Percentiles rank a stretch among this genome's conserved stretches.
Conservation (phyloP, 2,797 vertebrate species). For the Protonibea diacanthus region DNA sequence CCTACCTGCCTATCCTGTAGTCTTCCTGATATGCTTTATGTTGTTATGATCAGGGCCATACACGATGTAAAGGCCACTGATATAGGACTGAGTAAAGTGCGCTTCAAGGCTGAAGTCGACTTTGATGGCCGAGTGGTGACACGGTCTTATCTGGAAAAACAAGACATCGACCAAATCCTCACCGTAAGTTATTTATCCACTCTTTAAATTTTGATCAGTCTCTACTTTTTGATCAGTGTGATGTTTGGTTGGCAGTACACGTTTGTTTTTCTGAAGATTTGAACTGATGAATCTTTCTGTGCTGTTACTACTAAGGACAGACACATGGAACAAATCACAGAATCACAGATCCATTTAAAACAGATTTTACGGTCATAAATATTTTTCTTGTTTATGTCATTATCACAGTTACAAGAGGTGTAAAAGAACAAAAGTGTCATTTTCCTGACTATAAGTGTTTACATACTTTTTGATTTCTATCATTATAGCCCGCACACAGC, state of each 20-base stretch:
- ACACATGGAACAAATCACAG: background rate
- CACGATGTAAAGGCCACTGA: conserved; percentile 99
- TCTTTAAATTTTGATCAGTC: background rate
- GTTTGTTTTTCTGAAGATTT: background rate
- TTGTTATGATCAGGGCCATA: conserved; percentile 89
- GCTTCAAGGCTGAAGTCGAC: conserved; percentile 99
- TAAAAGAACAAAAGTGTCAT: background rate
- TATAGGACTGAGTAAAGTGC: conserved; percentile 96
- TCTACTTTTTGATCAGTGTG: background rate
- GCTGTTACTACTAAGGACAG: background rate
- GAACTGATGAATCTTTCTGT: background rate
- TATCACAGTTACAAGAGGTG: background rate
- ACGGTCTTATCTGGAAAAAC: conserved; percentile 97
- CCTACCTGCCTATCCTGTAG: background rate
- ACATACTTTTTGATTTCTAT: background rate
- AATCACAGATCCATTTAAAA: background rate
- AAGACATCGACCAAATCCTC: conserved; percentile 97
- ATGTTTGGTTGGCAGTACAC: background rate
- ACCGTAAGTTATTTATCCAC: conserved; percentile 84
- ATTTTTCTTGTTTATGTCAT: background rate
- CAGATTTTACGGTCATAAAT: background rate
- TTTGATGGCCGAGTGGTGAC: conserved; percentile 98
- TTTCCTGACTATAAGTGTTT: background rate
- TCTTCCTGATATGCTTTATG: background rate
- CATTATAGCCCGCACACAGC: background rate